Evolutionary conservation across 2,888 invertebrate species (phyloP), one percentile per base, ranked within the genome.

Genomic region (Cartodere bifasciata): DNA sequence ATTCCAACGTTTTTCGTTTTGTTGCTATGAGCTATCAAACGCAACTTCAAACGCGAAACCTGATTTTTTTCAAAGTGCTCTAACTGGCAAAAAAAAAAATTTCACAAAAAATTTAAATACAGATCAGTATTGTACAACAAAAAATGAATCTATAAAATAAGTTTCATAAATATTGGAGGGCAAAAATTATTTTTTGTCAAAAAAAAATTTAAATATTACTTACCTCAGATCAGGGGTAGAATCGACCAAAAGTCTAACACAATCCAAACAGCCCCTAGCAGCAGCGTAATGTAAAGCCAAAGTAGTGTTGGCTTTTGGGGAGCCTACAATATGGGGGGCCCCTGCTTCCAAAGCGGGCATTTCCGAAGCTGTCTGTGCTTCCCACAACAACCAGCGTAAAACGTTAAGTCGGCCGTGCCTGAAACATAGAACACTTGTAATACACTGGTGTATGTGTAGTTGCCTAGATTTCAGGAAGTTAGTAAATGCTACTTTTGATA

Each of bases 231-330:
- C 82, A 30, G 78, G 72, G 40, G 82, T 73, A 29, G 83, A 76
- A 57, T 82, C 81, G 20, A 83, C 75, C 24, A 85, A 66, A 12
- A 86, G 65, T 44, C 81, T 72, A 46, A 87, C 85, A 58, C 85
- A 85, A 60, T 86, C 85, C 44, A 86, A 66, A 56, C 85, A 85
- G 40, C 87, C 87, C 43, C 85, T 68, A 34, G 85, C 84, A 16
- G 85, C 82, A 9, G 87, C 87, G 61, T 87, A 87, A 60, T 88
- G 87, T 36, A 88, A 68, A 41, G 87, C 84, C 45, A 87, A 66
- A 37, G 83, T 84, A 43, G 81, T 80, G 56, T 72, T 73, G 52
- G 66, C 64, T 47, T 64, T 63, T 43, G 63, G 62, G 42, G 39
- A 38, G 31, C 63, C 64, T n/a, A n/a, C n/a, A n/a, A n/a, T n/a